These are phyloP conservation scores for Rachycentron canadum DNA, from an alignment of 2,797 vertebrate genomes.

Conservation along the genomic window DNA sequence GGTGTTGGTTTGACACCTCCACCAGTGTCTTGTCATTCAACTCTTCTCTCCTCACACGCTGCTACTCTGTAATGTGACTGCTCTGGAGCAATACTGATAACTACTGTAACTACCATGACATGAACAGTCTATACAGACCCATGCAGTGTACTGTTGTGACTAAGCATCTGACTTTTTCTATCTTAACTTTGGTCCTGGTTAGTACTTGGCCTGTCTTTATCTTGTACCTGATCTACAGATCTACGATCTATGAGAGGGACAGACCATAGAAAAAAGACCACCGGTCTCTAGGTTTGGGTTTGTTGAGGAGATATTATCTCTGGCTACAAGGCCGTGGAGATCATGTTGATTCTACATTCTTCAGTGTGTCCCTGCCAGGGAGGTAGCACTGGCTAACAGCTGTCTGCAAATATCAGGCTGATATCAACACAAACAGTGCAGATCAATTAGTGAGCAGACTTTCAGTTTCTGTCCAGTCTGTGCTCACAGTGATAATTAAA, in stretches of 20 bases:
- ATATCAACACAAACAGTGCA: background rate
- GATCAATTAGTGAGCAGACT: background rate
- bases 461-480: background rate
- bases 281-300: background rate
- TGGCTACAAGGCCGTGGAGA: background rate
- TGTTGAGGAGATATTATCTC: background rate
- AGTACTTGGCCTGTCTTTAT: background rate
- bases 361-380: background rate
- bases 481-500: constrained; percentile 1
- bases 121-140: background rate
- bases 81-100: background rate
- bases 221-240: background rate
- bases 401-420: background rate
- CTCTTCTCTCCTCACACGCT: background rate
- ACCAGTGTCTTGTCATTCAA: no score
- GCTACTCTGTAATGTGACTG: background rate
- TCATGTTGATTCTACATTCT: background rate
- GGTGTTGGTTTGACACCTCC: no score
- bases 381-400: background rate
- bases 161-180: background rate
- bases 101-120: background rate
- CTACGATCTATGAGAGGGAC: background rate
- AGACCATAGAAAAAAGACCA: background rate
- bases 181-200: no score
- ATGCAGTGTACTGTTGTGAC: background rate